Conservation (phyloP, 2,888 invertebrate species). For the Agelastica alni region DNA sequence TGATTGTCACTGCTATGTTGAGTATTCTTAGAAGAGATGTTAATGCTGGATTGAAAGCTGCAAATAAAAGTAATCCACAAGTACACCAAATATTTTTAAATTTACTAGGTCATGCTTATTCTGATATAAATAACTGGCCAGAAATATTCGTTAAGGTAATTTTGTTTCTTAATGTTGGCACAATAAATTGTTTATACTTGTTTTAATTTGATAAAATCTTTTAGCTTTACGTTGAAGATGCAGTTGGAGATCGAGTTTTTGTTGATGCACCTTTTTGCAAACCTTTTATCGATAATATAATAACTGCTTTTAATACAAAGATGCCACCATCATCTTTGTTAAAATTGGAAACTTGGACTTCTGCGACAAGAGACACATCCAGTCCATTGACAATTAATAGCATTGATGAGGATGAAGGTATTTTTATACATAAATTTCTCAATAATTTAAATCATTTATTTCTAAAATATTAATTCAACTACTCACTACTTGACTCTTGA, state of each 20-base stretch:
- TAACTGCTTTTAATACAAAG: slow-evolving; percentile 82
- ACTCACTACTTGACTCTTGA: too few relatives aligned
- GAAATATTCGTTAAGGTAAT: slow-evolving; percentile 85
- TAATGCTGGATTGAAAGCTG: slow-evolving; percentile 69
- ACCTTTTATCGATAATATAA: slow-evolving; percentile 88
- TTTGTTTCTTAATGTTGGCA: too few relatives aligned
- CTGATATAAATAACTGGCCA: slow-evolving; percentile 87
- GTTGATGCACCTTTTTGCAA: slow-evolving; percentile 91
- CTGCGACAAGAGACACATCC: slow-evolving; percentile 56
- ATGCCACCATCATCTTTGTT: slow-evolving; percentile 72
- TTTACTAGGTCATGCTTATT: slow-evolving; percentile 78
- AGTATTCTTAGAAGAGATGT: slow-evolving; percentile 79
- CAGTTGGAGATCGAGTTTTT: slow-evolving; percentile 90
- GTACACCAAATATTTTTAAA: slow-evolving; percentile 84
- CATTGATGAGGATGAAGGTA: slow-evolving; percentile 65
- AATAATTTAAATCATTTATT: too few relatives aligned
- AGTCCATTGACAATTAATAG: slow-evolving; percentile 58
- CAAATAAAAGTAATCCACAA: slow-evolving; percentile 73
- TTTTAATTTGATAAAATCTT: too few relatives aligned
- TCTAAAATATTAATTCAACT: too few relatives aligned
- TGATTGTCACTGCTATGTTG: slow-evolving; percentile 77
- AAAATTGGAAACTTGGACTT: slow-evolving; percentile 65
- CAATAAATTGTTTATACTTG: too few relatives aligned
- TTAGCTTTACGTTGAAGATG: slow-evolving; percentile 91
- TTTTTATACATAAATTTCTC: too few relatives aligned